Evolutionary conservation across 2,888 invertebrate genomes (phyloP).

Genomic region (Clitarchus hookeri): DNA sequence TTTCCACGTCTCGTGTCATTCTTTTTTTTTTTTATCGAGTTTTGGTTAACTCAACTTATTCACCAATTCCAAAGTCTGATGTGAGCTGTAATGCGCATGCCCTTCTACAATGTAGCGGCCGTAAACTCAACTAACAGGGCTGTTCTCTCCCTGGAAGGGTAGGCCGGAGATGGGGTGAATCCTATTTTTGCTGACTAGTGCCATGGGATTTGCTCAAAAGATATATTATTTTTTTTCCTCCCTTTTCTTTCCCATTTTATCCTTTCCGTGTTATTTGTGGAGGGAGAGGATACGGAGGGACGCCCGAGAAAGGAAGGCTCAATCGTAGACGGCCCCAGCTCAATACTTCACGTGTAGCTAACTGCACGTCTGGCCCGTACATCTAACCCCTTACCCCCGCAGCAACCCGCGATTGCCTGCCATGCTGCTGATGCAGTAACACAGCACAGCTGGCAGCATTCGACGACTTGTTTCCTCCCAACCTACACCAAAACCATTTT

Average conservation of each 20-base stretch:
- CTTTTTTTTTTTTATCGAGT: constrained; percentile 38
- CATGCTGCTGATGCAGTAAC: too few relatives aligned
- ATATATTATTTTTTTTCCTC: constrained; percentile 28
- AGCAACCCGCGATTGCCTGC: not conserved
- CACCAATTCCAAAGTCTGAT: constrained; percentile 31
- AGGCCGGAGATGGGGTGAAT: constrained; percentile 37
- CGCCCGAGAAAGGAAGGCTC: not conserved
- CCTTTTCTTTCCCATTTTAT: constrained; percentile 21
- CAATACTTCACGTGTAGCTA: constrained; percentile 1
- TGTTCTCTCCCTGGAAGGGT: not conserved
- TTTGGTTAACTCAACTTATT: constrained; percentile 40
- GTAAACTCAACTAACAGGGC: constrained; percentile 23
- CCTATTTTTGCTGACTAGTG: constrained; percentile 45
- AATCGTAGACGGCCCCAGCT: not conserved
- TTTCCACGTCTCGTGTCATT: constrained; percentile 22
- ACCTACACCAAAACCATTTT: too few relatives aligned
- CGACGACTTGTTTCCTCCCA: too few relatives aligned
- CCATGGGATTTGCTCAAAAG: constrained; percentile 42
- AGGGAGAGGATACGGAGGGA: not conserved
- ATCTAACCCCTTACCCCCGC: not conserved
- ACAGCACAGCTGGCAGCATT: too few relatives aligned
- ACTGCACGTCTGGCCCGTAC: not conserved
- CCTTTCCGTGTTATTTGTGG: constrained; percentile 3
- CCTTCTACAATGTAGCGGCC: not conserved
- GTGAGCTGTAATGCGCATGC: constrained; percentile 19